phyloP scores from a whole-genome alignment of 1,140 invertebrate genomes.

The Listronotus bonariensis region DNA sequence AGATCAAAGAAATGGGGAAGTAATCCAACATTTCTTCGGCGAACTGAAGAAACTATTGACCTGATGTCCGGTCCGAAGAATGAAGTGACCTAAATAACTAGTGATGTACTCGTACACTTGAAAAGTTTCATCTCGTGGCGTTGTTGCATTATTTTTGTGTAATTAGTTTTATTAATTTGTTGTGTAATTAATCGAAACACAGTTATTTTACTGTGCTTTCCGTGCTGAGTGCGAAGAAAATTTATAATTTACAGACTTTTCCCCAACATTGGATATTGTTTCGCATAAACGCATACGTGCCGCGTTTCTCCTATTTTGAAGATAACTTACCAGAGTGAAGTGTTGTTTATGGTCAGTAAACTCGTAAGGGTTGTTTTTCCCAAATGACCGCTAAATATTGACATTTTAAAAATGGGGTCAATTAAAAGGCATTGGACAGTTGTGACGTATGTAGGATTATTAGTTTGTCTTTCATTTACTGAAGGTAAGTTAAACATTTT shows the following conservation, averaged over 20 bases:
- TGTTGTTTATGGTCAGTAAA: no score
- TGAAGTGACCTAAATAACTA: slow-evolving; percentile 27
- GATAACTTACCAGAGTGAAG: no score
- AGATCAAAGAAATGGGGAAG: no score
- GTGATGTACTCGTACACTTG: slow-evolving; percentile 14
- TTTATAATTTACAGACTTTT: no score
- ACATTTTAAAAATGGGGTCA: slow-evolving; percentile 15
- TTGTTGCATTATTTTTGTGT: slow-evolving; percentile 13
- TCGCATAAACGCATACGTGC: no score
- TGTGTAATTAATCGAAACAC: slow-evolving; percentile 11
- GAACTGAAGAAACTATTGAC: background rate
- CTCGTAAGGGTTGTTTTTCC: no score
- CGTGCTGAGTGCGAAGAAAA: no score
- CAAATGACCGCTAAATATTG: background rate
- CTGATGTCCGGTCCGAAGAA: slow-evolving; percentile 15
- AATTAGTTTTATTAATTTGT: slow-evolving; percentile 8
- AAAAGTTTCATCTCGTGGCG: slow-evolving; percentile 14
- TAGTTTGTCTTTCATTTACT: background rate
- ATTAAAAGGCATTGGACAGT: background rate
- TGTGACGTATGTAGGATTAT: slow-evolving; percentile 15
- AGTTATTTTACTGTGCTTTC: slow-evolving; percentile 16
- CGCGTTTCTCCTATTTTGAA: no score
- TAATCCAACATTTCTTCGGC: no score
- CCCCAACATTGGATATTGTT: no score
- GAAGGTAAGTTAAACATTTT: slow-evolving; percentile 14